Evolutionary conservation across 2,113 vertebrate genomes (phyloP).

Genomic region (Heterocephalus glaber): DNA sequence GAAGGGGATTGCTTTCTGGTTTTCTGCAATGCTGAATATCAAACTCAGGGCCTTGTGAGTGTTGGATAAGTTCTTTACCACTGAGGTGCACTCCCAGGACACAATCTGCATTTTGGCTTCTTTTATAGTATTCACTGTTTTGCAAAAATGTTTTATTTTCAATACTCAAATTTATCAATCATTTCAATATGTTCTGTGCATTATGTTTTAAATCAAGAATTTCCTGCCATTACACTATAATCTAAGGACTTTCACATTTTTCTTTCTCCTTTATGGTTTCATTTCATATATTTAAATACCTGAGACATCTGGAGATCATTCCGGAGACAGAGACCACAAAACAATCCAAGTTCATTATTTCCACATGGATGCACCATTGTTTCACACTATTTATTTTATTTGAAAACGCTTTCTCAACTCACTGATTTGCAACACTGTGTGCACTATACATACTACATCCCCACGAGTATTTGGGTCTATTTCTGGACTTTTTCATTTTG

Average conservation of each 20-base stretch:
- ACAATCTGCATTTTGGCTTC: background rate
- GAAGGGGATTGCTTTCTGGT: background rate
- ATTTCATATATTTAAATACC: constrained; percentile 27
- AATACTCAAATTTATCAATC: background rate
- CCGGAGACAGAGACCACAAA: background rate
- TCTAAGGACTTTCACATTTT: background rate
- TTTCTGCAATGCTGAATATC: background rate
- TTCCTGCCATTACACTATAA: background rate
- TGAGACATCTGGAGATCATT: constrained; percentile 3
- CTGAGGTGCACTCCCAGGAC: too few relatives aligned
- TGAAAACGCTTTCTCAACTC: background rate
- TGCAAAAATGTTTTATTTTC: background rate
- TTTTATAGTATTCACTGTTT: background rate
- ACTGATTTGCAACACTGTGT: background rate
- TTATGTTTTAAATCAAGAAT: background rate
- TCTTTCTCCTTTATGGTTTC: background rate
- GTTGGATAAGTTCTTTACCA: background rate
- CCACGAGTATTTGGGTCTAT: background rate
- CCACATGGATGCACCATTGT: background rate
- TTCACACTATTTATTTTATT: background rate
- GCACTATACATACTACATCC: background rate
- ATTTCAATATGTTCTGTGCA: background rate
- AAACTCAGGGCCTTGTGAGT: background rate
- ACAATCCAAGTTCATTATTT: constrained; percentile 12
- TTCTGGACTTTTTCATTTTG: background rate